These are phyloP conservation scores for Macrobrachium rosenbergii DNA, from an alignment of 1,140 invertebrate genomes.

Conservation along the genomic window DNA sequence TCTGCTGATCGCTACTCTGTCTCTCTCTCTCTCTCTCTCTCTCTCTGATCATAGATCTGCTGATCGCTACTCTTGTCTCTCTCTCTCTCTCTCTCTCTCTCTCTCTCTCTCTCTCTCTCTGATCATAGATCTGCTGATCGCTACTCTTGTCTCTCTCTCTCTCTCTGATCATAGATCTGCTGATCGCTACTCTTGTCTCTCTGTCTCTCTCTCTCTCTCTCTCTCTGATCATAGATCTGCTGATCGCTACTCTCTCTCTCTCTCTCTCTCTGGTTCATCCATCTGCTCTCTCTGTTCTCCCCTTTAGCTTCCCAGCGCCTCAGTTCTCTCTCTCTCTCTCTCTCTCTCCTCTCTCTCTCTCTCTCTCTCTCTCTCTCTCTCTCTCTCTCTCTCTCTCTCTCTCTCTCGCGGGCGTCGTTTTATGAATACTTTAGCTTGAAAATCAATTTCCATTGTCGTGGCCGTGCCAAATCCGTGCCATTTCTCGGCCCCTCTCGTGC, in stretches of 20 bases:
- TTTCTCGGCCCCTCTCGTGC: too few relatives aligned
- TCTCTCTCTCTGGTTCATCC: background rate
- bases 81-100: background rate
- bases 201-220: background rate
- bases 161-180: background rate
- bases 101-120: too few relatives aligned
- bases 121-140: background rate
- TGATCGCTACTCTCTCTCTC: background rate
- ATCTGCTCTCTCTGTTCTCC: background rate
- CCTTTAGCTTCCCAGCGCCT: too few relatives aligned
- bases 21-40: background rate
- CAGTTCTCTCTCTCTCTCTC: too few relatives aligned
- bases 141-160: too few relatives aligned
- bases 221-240: background rate
- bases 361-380: background rate
- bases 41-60: background rate
- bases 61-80: background rate
- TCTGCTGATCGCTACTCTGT: background rate
- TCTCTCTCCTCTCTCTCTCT: background rate
- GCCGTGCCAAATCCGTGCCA: too few relatives aligned
- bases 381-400: too few relatives aligned
- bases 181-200: too few relatives aligned
- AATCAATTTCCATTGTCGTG: too few relatives aligned
- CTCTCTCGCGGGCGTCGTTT: background rate
- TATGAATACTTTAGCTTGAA: background rate